Conservation (phyloP, 2,888 invertebrate species). For the Tipula helvola region DNA sequence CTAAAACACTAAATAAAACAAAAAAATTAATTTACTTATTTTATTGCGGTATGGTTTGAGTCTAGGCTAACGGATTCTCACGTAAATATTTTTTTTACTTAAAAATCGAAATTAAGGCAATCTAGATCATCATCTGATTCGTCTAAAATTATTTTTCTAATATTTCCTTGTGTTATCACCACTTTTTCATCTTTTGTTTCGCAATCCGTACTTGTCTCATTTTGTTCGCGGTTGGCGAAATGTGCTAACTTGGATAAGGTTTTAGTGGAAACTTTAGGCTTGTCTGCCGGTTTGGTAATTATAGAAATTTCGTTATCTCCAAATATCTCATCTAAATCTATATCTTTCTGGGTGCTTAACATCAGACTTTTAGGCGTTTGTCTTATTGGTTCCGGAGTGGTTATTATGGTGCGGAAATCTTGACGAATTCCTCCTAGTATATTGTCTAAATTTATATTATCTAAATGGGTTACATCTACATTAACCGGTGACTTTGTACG, state of each 20-base stretch:
- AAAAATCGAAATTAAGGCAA: slow-evolving; percentile 7
- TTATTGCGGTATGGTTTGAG: background rate
- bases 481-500: background rate
- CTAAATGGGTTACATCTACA: background rate
- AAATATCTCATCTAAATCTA: background rate
- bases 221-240: background rate
- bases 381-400: background rate
- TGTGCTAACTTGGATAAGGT: background rate
- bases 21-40: background rate
- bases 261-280: background rate
- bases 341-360: background rate
- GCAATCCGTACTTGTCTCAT: background rate
- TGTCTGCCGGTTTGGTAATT: background rate
- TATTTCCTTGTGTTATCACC: background rate
- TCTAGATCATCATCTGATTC: slow-evolving; percentile 5
- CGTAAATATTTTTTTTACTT: background rate
- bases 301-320: background rate
- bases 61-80: background rate
- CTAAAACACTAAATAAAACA: background rate
- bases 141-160: background rate
- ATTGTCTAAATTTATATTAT: background rate
- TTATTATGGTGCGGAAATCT: background rate
- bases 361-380: background rate
- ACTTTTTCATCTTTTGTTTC: background rate
- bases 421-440: background rate